Conservation (phyloP, 2,797 vertebrate species). For the Characodon lateralis region DNA sequence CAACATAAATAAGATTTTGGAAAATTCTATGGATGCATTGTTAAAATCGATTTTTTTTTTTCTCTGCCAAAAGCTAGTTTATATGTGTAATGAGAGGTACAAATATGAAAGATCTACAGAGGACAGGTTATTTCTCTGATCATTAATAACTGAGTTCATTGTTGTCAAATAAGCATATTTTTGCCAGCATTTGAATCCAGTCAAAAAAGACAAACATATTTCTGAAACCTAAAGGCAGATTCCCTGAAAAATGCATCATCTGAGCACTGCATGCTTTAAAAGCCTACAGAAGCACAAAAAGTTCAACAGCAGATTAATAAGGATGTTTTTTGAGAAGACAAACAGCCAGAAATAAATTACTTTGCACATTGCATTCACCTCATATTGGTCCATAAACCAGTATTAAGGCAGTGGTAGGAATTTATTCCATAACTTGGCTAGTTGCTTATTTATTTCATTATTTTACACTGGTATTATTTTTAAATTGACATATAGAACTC, state of each 20-base stretch:
- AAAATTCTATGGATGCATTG: neutral
- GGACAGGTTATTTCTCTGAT: neutral
- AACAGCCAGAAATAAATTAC: too few relatives aligned
- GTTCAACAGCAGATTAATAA: neutral
- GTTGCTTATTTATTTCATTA: too few relatives aligned
- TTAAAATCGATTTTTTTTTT: neutral
- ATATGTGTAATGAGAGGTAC: neutral
- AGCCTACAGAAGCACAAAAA: neutral
- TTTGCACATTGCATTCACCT: neutral
- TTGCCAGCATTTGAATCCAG: neutral
- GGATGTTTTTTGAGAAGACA: too few relatives aligned
- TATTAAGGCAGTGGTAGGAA: neutral
- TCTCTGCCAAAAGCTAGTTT: neutral
- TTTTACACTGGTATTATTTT: too few relatives aligned
- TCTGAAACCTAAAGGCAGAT: neutral
- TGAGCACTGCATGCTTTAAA: neutral
- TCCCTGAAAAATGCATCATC: neutral
- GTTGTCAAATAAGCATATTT: neutral
- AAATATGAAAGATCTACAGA: neutral
- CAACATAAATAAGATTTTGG: neutral
- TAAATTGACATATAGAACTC: too few relatives aligned
- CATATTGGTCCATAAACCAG: neutral
- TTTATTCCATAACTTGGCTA: too few relatives aligned
- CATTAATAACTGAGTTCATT: neutral
- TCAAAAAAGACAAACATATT: neutral